Evolutionary conservation across 2,113 vertebrate species (phyloP), one percentile per base, ranked within the genome.

Genomic region (Gavialis gangeticus): DNA sequence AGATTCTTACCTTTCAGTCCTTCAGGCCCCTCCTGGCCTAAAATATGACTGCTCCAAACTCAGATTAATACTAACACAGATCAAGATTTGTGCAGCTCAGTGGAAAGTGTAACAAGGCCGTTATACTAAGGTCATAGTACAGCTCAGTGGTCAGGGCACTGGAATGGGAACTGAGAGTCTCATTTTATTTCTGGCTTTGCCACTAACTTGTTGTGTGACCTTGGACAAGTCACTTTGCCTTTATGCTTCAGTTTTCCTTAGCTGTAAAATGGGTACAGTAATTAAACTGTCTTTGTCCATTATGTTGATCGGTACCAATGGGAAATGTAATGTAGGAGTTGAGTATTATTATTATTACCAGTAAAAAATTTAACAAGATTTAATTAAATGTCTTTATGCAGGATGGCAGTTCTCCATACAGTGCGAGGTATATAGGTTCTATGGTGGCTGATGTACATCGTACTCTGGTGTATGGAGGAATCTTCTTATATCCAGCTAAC

Each of bases 361-460:
- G 69, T 15, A 25, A 5, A 5, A 3, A 22, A 14, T 46, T 46
- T 46, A 46, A 46, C 46, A 46, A 46, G 46, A 57, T 81, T 81
- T 46, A 19, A 69, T 85, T 76, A 79, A 81, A 59, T 83, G 10
- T 85, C 59, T 91, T 67, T 94, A 64, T 92, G 14, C 64, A 99
- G 99, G 99, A 99, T 82, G 99, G 99, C 87, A 98, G 97, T n/a
- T 97, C 98, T 27, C 99, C 99, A 0, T 99, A 99, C 14, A 98
- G 98, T 3, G 98, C 98, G 3, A 98, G 99, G 24, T 99, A 99
- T 12, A 98, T 99, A 60, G 99, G 99, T 5, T 99, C 99, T 10
- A 99, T 99, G 99, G 99, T 99, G 83, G 99, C 99, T 21, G 99
- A 99, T 30, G 99, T 99, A n/a, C 99, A 99, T 96, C 98, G 99